Base-by-base conservation (phyloP, 1,140 invertebrate genomes). In the Glossosoma conforme region DNA sequence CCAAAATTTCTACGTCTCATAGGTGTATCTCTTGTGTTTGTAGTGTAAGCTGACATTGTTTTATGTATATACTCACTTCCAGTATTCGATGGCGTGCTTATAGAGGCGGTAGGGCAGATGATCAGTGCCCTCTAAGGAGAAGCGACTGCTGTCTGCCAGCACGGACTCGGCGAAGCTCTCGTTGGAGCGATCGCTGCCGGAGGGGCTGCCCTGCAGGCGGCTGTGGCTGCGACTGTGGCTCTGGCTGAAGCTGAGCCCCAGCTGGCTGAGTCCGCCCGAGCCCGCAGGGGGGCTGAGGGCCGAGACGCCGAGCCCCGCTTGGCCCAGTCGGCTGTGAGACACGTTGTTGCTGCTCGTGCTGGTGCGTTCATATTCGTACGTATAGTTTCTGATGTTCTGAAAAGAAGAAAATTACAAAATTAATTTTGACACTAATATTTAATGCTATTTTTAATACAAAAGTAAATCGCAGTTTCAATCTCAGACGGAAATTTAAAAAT, bases 31-130 rank as follows among this genome's bases (percentile, higher is more conserved):
- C n/a, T n/a, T n/a, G n/a, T n/a, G n/a, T n/a, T n/a, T n/a, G n/a
- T n/a, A n/a, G n/a, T n/a, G n/a, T n/a, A n/a, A n/a, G n/a, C n/a
- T n/a, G n/a, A n/a, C n/a, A n/a, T n/a, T n/a, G n/a, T n/a, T n/a
- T n/a, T n/a, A n/a, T n/a, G n/a, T n/a, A n/a, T n/a, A n/a, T 17
- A 78, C 80, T 76, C 57, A 83, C 81, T 83, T 82, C 81, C 81
- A 83, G 65, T 83, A 83, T 66, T 82, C 77, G 42, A 77, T 77
- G 21, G 79, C 78, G 64, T 76, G 72, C 62, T 76, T 79, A 63
- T 83, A 83, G 10, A 83, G 70, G 22, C 74, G 62, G 55, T 74
- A 80, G 9, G 77, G 76, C 52, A 77, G 63, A 53, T 79, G 77
- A 19, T 78, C 67, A 10, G 44, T 46, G 22, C 61, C 67, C 46